These are phyloP conservation scores for Sebastes diaconus DNA, from an alignment of 2,797 vertebrate species.

Conservation along the genomic window DNA sequence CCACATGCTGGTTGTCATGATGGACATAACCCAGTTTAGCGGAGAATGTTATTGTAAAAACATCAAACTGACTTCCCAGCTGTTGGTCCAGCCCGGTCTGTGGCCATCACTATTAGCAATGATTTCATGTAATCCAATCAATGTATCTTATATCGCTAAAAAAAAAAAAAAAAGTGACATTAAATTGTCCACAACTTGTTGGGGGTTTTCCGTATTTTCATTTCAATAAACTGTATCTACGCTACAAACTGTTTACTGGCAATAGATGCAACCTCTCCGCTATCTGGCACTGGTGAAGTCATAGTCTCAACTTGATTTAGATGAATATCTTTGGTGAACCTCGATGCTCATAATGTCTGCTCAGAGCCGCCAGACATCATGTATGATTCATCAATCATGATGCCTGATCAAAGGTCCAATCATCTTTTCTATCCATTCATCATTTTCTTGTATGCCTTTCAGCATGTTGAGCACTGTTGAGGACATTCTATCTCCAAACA, in stretches of 20 bases:
- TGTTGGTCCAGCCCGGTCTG: slow-evolving; percentile 9
- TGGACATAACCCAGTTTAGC: neutral
- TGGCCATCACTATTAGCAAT: neutral
- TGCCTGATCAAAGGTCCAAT: neutral
- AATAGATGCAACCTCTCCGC: neutral
- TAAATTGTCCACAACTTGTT: neutral
- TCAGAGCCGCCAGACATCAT: neutral
- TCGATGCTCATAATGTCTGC: neutral
- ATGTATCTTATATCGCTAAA: neutral
- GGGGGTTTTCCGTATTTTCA: neutral
- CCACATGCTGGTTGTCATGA: neutral
- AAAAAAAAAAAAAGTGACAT: too few species aligned
- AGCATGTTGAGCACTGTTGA: neutral
- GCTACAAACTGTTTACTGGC: neutral
- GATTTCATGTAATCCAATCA: neutral
- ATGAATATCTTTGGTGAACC: slow-evolving; percentile 3
- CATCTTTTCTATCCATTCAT: neutral
- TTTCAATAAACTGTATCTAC: neutral
- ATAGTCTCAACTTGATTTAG: slow-evolving; percentile 1
- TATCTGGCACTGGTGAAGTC: slow-evolving; percentile 1
- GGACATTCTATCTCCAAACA: neutral
- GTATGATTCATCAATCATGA: slow-evolving; percentile 6
- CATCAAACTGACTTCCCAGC: slow-evolving; percentile 8
- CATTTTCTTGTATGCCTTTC: neutral
- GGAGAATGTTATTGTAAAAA: neutral